Evolutionary conservation across 2,888 invertebrate species (phyloP).

Genomic region (Formica aserva): DNA sequence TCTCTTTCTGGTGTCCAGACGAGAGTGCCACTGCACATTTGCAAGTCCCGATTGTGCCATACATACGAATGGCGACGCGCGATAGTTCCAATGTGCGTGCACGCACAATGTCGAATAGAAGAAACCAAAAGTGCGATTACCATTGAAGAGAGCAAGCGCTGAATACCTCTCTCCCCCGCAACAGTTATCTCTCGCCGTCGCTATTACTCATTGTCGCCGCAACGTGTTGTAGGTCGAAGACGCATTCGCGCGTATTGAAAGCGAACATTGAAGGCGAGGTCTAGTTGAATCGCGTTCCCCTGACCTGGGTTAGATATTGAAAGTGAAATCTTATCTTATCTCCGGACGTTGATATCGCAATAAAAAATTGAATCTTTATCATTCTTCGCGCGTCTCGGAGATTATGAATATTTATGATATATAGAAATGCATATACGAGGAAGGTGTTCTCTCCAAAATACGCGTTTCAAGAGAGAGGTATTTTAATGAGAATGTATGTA

Average conservation of each 20-base stretch:
- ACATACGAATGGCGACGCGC: constrained; percentile 2
- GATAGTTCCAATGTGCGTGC: constrained; percentile 43
- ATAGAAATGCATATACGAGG: not conserved
- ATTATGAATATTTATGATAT: not conserved
- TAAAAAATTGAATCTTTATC: not conserved
- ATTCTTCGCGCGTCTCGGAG: too few species aligned
- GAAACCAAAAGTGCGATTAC: constrained; percentile 73
- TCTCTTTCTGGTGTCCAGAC: constrained; percentile 14
- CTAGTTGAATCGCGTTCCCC: constrained; percentile 20
- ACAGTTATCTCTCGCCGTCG: constrained; percentile 57
- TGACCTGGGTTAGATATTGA: constrained; percentile 35
- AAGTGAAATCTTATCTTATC: constrained; percentile 14
- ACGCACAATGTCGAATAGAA: constrained; percentile 65
- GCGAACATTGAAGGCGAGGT: constrained; percentile 18
- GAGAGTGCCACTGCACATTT: constrained; percentile 70
- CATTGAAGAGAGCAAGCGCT: constrained; percentile 58
- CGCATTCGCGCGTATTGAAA: constrained; percentile 24
- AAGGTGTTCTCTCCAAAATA: not conserved
- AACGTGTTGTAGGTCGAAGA: constrained; percentile 39
- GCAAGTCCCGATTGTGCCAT: constrained; percentile 67
- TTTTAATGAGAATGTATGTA: not conserved
- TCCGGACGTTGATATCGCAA: not conserved
- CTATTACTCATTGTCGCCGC: constrained; percentile 39
- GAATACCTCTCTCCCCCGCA: constrained; percentile 59
- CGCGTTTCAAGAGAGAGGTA: not conserved